Evolutionary conservation across 2,888 invertebrate genomes (phyloP).

Genomic region (Mycogona germanica): DNA sequence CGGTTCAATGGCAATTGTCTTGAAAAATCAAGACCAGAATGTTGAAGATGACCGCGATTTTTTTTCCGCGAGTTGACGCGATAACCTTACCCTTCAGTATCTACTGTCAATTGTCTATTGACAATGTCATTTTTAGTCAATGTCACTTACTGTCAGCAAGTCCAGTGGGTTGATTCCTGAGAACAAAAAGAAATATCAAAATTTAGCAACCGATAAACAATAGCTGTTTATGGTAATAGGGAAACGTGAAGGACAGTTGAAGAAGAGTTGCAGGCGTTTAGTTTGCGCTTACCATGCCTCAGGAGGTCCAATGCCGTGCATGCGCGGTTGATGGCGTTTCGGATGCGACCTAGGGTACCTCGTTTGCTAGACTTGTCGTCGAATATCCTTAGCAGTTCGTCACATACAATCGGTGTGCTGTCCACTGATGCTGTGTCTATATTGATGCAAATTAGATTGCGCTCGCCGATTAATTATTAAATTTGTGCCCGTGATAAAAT

Average conservation of each 20-base stretch:
- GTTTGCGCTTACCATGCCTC: conserved; percentile 15
- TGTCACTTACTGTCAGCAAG: conserved; percentile 9
- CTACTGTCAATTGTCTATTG: too few relatives aligned
- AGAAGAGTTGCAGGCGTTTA: neutral
- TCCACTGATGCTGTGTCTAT: conserved; percentile 14
- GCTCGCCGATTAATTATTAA: neutral
- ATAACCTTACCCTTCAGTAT: too few relatives aligned
- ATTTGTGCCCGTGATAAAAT: too few relatives aligned
- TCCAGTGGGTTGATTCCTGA: conserved; percentile 18
- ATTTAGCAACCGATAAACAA: neutral
- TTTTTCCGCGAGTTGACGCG: too few relatives aligned
- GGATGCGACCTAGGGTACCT: conserved; percentile 15
- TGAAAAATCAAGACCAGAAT: too few relatives aligned
- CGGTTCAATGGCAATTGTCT: too few relatives aligned
- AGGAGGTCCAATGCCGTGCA: conserved; percentile 18
- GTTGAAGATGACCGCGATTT: too few relatives aligned
- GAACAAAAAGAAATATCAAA: neutral
- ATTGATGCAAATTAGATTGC: neutral
- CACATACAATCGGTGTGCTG: conserved; percentile 14
- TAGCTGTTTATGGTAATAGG: neutral
- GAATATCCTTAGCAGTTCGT: conserved; percentile 17
- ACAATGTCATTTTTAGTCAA: too few relatives aligned
- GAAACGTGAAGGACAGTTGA: neutral
- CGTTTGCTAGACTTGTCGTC: conserved; percentile 15
- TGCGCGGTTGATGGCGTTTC: conserved; percentile 18